Conservation (phyloP, 2,888 invertebrate species). For the Fragum fragum region DNA sequence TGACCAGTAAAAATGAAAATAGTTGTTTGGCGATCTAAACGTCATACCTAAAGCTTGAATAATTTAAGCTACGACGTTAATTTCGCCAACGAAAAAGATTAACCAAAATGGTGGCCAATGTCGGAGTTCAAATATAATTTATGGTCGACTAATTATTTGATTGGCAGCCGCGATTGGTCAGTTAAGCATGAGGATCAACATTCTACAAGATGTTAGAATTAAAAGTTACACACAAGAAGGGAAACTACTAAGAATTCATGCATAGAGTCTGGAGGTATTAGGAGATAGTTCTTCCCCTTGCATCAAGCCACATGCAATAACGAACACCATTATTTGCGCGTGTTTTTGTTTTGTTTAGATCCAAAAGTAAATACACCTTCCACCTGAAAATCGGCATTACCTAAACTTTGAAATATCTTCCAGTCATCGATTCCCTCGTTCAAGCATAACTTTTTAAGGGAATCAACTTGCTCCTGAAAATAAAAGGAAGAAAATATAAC, state of each 20-base stretch:
- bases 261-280: not conserved
- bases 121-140: no score
- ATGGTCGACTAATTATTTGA: no score
- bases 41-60: no score
- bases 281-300: not conserved
- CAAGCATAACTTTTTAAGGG: slow-evolving; percentile 68
- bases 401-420: slow-evolving; percentile 72
- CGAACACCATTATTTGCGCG: slow-evolving; percentile 19
- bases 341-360: slow-evolving; percentile 52
- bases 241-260: not conserved
- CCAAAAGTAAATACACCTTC: slow-evolving; percentile 64
- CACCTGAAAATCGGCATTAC: slow-evolving; percentile 66
- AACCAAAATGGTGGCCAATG: no score
- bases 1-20: no score
- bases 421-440: slow-evolving; percentile 73
- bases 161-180: no score
- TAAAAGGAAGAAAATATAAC: no score
- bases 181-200: no score
- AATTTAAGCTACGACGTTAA: no score
- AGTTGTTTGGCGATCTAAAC: no score
- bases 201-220: not conserved
- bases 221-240: not conserved
- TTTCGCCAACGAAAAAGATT: no score
- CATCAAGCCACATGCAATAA: slow-evolving; percentile 23
- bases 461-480: slow-evolving; percentile 72